phyloP scores from a whole-genome alignment of 2,113 vertebrate species.

The Zosterops pallidus region DNA sequence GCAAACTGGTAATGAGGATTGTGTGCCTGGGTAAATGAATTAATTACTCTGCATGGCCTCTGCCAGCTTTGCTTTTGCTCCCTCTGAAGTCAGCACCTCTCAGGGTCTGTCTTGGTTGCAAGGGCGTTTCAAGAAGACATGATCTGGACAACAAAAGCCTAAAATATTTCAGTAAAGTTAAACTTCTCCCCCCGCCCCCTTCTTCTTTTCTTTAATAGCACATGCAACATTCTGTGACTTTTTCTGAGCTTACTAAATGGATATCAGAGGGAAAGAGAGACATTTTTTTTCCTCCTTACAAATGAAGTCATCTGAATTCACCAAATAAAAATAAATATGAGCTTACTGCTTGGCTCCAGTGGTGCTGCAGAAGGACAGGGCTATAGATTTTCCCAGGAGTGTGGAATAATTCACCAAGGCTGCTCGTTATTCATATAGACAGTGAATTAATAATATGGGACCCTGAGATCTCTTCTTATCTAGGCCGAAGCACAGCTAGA shows the following conservation, averaged over 20 bases:
- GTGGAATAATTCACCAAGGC: slow-evolving; percentile 78
- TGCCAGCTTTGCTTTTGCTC: not conserved
- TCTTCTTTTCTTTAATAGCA: not conserved
- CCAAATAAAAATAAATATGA: slow-evolving; percentile 47
- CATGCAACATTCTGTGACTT: not conserved
- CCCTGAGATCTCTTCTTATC: slow-evolving; percentile 83
- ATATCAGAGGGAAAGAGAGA: not conserved
- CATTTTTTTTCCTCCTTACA: slow-evolving; percentile 24
- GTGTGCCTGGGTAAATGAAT: not conserved
- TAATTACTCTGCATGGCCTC: not conserved
- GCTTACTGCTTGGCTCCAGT: slow-evolving; percentile 50
- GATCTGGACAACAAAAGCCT: not conserved
- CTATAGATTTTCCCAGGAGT: slow-evolving; percentile 80
- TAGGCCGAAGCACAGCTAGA: slow-evolving; percentile 75
- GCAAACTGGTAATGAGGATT: not conserved
- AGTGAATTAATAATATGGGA: slow-evolving; percentile 86
- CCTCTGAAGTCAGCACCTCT: not conserved
- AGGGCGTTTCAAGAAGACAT: not conserved
- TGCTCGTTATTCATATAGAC: slow-evolving; percentile 86
- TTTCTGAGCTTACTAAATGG: slow-evolving; percentile 9
- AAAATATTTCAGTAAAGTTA: not conserved
- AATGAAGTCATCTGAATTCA: slow-evolving; percentile 70
- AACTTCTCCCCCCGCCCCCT: fast-evolving
- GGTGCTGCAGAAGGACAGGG: slow-evolving; percentile 65
- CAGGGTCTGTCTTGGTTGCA: not conserved